Conservation (phyloP, 2,888 invertebrate species). For the Nymphalis urticae region DNA sequence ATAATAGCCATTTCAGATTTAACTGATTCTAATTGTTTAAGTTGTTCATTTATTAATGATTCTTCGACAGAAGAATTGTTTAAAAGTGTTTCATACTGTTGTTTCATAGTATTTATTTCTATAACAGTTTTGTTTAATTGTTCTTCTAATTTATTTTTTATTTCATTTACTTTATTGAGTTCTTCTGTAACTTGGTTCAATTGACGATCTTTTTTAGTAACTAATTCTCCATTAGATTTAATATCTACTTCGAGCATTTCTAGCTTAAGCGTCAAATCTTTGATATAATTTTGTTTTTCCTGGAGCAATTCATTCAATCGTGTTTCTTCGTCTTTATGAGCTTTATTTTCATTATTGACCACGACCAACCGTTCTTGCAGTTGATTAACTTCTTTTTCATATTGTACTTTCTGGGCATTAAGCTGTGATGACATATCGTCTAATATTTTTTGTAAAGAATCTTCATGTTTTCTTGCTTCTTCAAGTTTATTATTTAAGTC, state of each 20-base stretch:
- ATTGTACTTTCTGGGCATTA: constrained; percentile 65
- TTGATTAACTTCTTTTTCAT: constrained; percentile 65
- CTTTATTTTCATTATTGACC: constrained; percentile 57
- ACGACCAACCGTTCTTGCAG: constrained; percentile 56
- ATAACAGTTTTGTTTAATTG: constrained; percentile 63
- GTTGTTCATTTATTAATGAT: constrained; percentile 66
- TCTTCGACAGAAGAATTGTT: constrained; percentile 71
- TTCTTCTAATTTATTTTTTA: constrained; percentile 75
- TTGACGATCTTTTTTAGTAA: constrained; percentile 77
- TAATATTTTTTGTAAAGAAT: constrained; percentile 72
- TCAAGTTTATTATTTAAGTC: constrained; percentile 75
- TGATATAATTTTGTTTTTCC: constrained; percentile 67
- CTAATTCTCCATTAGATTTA: constrained; percentile 69
- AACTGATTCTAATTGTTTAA: constrained; percentile 61
- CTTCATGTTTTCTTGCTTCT: constrained; percentile 75
- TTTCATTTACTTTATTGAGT: constrained; percentile 63
- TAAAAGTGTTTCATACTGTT: constrained; percentile 69
- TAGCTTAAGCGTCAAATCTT: constrained; percentile 68
- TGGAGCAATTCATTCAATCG: constrained; percentile 54
- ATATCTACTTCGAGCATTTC: constrained; percentile 75
- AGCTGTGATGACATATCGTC: constrained; percentile 72
- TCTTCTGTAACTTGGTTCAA: constrained; percentile 65
- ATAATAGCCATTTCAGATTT: constrained; percentile 61
- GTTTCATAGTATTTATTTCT: constrained; percentile 65
- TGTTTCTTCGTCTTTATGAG: constrained; percentile 56